Conservation (phyloP, 2,113 vertebrate genomes). For the Chauna torquata region DNA sequence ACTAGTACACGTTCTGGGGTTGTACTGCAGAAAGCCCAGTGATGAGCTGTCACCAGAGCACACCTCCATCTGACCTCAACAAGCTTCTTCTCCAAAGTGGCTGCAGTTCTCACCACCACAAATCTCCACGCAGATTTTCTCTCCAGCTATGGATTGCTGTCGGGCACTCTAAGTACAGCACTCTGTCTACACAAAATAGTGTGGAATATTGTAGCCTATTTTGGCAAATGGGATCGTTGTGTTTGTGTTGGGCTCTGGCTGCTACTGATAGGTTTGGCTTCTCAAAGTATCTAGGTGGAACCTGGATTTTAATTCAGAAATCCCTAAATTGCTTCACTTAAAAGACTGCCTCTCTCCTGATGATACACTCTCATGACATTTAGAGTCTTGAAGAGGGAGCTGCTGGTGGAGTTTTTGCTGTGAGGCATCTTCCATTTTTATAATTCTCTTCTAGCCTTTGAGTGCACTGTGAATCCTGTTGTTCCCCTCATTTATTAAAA, state of each 20-base stretch:
- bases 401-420: neutral
- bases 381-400: neutral
- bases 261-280: neutral
- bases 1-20: neutral
- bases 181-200: neutral
- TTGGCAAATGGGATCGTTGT: neutral
- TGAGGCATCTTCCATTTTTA: neutral
- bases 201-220: neutral
- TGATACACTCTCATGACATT: neutral
- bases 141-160: neutral
- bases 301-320: neutral
- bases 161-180: neutral
- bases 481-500: neutral
- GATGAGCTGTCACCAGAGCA: rapidly evolving
- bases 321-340: neutral
- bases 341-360: neutral
- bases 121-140: neutral
- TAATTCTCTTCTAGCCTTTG: neutral
- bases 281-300: neutral
- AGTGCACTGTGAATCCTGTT: neutral
- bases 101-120: neutral
- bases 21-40: neutral
- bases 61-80: rapidly evolving
- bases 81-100: neutral
- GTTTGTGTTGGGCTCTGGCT: neutral